Percentiles rank a stretch among this genome's conserved stretches.
Conservation (phyloP, 1,140 invertebrate genomes). For the Eurosta solidaginis region DNA sequence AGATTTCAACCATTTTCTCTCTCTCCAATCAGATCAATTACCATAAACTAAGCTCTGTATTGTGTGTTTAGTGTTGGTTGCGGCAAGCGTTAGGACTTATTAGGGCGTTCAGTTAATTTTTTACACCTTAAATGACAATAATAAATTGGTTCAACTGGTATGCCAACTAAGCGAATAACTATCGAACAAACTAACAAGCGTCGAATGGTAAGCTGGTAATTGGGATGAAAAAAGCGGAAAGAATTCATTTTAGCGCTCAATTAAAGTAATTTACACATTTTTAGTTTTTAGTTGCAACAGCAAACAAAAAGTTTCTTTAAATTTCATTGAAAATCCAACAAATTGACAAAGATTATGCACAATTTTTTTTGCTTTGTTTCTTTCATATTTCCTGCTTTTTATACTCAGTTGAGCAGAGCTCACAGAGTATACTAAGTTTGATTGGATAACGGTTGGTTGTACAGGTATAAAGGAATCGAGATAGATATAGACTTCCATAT, state of each 20-base stretch:
- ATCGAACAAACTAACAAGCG: not conserved
- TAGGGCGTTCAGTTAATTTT: constrained; percentile 24
- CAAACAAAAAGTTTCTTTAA: not conserved
- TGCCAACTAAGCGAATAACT: too few species aligned
- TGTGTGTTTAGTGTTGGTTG: not conserved
- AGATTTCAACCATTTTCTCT: constrained; percentile 10
- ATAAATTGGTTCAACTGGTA: not conserved
- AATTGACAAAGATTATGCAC: not conserved
- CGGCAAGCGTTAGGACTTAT: constrained; percentile 25
- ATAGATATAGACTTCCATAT: too few species aligned
- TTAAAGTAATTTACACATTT: constrained; percentile 12
- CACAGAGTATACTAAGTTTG: too few species aligned
- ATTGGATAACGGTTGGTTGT: too few species aligned
- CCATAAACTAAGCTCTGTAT: not conserved
- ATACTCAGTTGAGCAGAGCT: too few species aligned
- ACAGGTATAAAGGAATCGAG: too few species aligned
- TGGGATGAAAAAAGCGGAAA: not conserved
- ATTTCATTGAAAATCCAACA: not conserved
- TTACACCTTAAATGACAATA: constrained; percentile 27
- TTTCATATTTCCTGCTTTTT: too few species aligned
- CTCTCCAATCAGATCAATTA: constrained; percentile 24
- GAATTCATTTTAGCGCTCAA: not conserved
- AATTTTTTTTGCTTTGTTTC: not conserved
- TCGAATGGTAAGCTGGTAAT: not conserved
- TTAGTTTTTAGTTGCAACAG: not conserved